Base-by-base conservation (phyloP, 2,888 invertebrate genomes). In the Drosophila antonietae region DNA sequence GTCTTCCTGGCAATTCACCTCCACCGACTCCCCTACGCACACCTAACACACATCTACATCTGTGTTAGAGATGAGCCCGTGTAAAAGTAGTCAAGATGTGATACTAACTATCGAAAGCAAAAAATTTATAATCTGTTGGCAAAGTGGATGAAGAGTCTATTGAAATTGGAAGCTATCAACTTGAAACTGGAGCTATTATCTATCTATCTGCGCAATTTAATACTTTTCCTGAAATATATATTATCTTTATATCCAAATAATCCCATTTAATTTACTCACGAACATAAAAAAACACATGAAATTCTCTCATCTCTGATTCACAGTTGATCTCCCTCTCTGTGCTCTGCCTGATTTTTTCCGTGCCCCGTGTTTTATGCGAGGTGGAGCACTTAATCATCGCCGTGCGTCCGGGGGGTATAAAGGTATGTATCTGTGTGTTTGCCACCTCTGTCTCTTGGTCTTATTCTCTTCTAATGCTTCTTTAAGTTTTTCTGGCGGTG, bases 311-410 rank as follows among this genome's bases (percentile, higher is more conserved):
- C 49, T 49, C 59, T 39, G 39, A 10, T 14, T 49, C 39, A 15
- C 28, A 28, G 14, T 10, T 15, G 18, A 18, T 14, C 18, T 18
- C 14, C 58, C 49, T 6, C 18, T n/a, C 46, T 12, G 18, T 33
- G 47, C 61, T 51, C 55, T 51, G 44, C 41, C 33, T 20, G 44
- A 64, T 58, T 69, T 59, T 65, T 44, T 33, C 28, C 44, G 39
- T n/a, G n/a, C 49, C 31, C n/a, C 31, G 41, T 58, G 55, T n/a
- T 33, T 12, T 18, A 33, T 71, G 71, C 51, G 61, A 83, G 74
- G 88, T 88, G 73, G 71, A 33, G 71, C 74, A 80, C 83, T 89
- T 89, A 89, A 84, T 84, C 84, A 88, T 89, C 68, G 78, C 63
- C 72, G 59, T 59, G 68, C 66, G 69, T 18, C 68, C n/a, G 6